Conservation (phyloP, 2,113 vertebrate genomes). For the Thunnus maccoyii region DNA sequence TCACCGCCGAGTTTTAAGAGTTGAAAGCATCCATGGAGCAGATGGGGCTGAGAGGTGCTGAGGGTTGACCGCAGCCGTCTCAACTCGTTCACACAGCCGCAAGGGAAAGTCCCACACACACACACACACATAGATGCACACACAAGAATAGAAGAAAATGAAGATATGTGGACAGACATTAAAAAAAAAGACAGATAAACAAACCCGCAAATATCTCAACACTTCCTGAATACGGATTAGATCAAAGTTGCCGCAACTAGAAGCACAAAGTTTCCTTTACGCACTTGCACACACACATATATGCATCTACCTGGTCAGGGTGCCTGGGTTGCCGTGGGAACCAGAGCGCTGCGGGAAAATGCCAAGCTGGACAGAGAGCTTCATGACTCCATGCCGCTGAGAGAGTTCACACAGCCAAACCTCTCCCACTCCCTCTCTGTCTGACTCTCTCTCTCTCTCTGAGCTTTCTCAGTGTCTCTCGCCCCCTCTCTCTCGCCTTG, state of each 20-base stretch:
- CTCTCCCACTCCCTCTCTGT: constrained; percentile 31
- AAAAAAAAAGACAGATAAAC: constrained; percentile 16
- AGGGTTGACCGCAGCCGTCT: constrained; percentile 60
- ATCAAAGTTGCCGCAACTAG: constrained; percentile 10
- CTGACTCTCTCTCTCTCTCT: constrained; percentile 25
- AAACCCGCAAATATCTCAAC: constrained; percentile 23
- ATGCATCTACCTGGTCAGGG: constrained; percentile 77
- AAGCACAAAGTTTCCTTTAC: constrained; percentile 10
- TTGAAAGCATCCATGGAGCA: constrained; percentile 45
- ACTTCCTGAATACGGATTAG: neutral
- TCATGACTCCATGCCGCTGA: constrained; percentile 79
- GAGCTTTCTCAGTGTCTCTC: constrained; percentile 33
- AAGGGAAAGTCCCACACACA: constrained; percentile 48
- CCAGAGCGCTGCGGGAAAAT: constrained; percentile 69
- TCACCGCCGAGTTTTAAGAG: neutral
- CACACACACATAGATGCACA: neutral
- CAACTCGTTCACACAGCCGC: constrained; percentile 44
- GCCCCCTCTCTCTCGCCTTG: constrained; percentile 47
- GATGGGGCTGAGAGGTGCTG: constrained; percentile 39
- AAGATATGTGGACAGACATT: constrained; percentile 1
- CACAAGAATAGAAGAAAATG: neutral
- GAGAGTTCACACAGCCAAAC: constrained; percentile 59
- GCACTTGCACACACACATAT: constrained; percentile 12
- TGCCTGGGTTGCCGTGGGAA: constrained; percentile 78
- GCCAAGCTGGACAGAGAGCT: constrained; percentile 74